phyloP scores from a whole-genome alignment of 1,140 invertebrate genomes.

The Pissodes strobi region DNA sequence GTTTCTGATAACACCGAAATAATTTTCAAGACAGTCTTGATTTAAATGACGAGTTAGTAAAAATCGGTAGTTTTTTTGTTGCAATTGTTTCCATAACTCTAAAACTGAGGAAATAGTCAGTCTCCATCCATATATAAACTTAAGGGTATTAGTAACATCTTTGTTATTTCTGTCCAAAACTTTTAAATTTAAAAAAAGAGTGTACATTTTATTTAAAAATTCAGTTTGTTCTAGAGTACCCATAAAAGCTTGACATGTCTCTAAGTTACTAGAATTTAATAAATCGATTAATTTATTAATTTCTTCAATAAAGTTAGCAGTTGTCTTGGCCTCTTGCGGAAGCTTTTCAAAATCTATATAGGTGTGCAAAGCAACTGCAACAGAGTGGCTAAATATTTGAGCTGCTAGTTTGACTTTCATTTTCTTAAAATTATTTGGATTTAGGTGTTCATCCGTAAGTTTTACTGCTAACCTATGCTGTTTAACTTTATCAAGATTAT shows the following conservation, averaged over 20 bases:
- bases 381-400: constrained; percentile 43
- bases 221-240: not conserved
- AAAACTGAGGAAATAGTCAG: not conserved
- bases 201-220: constrained; percentile 5
- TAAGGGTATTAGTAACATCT: not conserved
- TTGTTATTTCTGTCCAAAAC: not conserved
- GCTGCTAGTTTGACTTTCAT: constrained; percentile 45
- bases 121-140: constrained; percentile 5
- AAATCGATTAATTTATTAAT: constrained; percentile 44
- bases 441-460: constrained; percentile 40
- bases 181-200: not conserved
- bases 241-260: constrained; percentile 1
- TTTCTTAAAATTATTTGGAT: constrained; percentile 48
- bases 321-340: constrained; percentile 17
- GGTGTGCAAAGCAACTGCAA: constrained; percentile 38
- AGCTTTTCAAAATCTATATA: constrained; percentile 29
- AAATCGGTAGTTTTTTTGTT: not conserved
- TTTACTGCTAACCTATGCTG: constrained; percentile 31
- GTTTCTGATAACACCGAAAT: too few relatives aligned
- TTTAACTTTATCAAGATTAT: constrained; percentile 6
- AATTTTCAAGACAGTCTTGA: too few relatives aligned
- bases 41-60: too few relatives aligned
- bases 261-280: too few relatives aligned
- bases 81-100: not conserved
- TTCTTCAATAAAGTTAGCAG: constrained; percentile 36